phyloP scores from a whole-genome alignment of 2,888 invertebrate genomes.

The Eupithecia subfuscata region DNA sequence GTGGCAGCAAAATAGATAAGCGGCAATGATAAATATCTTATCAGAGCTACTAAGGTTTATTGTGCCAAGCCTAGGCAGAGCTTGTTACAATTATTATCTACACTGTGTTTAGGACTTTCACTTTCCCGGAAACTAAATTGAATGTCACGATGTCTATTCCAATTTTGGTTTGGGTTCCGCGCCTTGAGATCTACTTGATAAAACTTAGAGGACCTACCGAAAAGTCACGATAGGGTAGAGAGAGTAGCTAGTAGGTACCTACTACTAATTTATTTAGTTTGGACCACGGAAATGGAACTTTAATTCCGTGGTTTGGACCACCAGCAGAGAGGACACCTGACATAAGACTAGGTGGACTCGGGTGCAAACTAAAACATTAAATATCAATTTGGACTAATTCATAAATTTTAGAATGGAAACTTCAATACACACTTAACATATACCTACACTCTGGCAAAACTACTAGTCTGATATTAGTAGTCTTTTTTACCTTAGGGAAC shows the following conservation, averaged over 20 bases:
- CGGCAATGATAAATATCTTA: neutral
- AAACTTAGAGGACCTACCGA: neutral
- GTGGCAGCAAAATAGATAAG: neutral
- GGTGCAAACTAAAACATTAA: neutral
- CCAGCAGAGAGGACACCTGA: neutral
- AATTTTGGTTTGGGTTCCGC: neutral
- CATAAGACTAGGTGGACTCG: neutral
- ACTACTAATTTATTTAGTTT: neutral
- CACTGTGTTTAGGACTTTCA: neutral
- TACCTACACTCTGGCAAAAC: no score
- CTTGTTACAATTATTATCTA: neutral
- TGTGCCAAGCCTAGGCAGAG: neutral
- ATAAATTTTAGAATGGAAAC: no score
- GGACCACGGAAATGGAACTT: no score
- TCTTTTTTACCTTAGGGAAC: no score
- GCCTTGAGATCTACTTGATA: neutral
- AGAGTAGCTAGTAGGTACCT: neutral
- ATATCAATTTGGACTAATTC: neutral
- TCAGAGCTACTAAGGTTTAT: neutral
- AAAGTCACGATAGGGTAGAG: neutral
- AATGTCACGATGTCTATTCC: slow-evolving; percentile 29
- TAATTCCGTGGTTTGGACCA: no score
- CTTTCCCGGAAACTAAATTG: slow-evolving; percentile 24
- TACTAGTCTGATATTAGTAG: no score
- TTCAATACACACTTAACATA: no score